Evolutionary conservation across 2,797 vertebrate species (phyloP).

Genomic region (Cichlasoma orientale): DNA sequence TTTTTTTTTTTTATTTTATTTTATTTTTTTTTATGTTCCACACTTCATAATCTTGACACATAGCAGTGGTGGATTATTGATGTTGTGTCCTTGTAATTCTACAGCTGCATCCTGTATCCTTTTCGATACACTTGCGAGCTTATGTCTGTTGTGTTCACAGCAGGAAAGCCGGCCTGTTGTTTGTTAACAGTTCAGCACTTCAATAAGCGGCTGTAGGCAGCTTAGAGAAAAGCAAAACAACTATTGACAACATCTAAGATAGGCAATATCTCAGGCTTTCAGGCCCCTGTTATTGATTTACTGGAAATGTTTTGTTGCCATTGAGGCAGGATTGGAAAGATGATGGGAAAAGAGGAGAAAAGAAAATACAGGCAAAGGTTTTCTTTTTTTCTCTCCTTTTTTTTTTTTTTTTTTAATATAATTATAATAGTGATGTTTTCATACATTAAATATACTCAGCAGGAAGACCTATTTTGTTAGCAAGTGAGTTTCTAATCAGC

Average conservation of each 20-base stretch:
- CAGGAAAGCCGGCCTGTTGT: constrained; percentile 26
- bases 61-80: background rate
- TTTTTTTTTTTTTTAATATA: background rate
- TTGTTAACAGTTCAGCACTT: constrained; percentile 29
- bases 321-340: constrained; percentile 11
- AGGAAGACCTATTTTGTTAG: background rate
- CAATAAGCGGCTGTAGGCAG: constrained; percentile 21
- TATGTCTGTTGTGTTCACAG: constrained; percentile 9
- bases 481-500: background rate
- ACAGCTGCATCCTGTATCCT: background rate
- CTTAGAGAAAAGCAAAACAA: constrained; percentile 26
- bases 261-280: constrained; percentile 36
- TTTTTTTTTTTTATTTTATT: too few species aligned
- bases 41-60: background rate
- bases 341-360: background rate
- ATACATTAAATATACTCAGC: background rate
- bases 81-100: background rate
- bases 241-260: constrained; percentile 47
- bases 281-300: constrained; percentile 34
- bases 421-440: background rate
- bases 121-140: constrained; percentile 3
- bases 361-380: background rate
- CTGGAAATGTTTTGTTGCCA: constrained; percentile 39
- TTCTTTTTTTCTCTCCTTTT: background rate
- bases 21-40: background rate